Evolutionary conservation across 2,888 invertebrate species (phyloP).

Genomic region (Slavum lentiscoides): DNA sequence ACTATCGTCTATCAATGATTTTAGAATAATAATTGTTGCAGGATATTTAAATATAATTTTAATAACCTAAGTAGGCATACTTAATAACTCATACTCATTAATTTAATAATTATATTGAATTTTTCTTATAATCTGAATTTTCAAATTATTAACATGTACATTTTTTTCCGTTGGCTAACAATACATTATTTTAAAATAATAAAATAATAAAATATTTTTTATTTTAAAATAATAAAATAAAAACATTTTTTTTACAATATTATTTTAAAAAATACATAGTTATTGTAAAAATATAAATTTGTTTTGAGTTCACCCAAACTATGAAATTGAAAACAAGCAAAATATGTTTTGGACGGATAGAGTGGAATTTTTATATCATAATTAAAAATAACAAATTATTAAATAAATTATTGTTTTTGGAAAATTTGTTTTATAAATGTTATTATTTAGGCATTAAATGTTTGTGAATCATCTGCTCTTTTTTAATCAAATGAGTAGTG

Average conservation of each 20-base stretch:
- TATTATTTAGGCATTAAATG: slow-evolving; percentile 57
- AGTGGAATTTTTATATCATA: neutral
- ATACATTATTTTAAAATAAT: neutral
- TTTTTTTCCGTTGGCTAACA: neutral
- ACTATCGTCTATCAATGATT: slow-evolving; percentile 97
- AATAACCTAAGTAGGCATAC: no score
- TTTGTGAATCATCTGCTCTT: slow-evolving; percentile 80
- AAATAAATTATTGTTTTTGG: no score
- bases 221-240: no score
- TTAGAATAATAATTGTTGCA: slow-evolving; percentile 80
- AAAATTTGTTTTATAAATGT: neutral
- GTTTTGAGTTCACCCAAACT: neutral
- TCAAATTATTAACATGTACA: neutral
- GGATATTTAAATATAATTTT: no score
- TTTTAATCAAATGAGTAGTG: slow-evolving; percentile 96
- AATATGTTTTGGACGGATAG: neutral
- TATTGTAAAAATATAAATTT: neutral
- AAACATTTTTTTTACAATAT: no score
- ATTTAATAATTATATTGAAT: slow-evolving; percentile 11
- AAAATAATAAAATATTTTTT: no score
- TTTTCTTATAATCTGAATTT: neutral
- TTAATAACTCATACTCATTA: neutral
- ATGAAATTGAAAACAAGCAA: neutral
- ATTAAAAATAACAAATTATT: neutral
- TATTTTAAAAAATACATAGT: neutral